Conservation (phyloP, 1,140 invertebrate species). For the Drosophila saltans region DNA sequence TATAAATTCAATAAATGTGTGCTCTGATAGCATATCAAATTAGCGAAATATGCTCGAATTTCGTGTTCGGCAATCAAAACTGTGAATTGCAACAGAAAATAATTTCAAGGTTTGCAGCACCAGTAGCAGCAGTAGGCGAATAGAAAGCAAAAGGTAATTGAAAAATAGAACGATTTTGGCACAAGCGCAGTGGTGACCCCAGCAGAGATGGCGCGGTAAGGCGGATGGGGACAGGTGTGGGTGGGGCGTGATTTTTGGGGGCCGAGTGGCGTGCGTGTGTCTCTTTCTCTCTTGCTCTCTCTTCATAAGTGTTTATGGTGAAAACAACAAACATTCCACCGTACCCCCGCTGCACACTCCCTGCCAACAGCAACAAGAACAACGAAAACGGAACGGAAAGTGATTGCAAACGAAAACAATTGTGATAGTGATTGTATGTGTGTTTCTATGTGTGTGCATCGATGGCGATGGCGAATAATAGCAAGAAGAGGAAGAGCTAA, state of each 20-base stretch:
- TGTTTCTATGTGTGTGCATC: constrained; percentile 36
- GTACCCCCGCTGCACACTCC: not conserved
- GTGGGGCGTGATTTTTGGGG: constrained; percentile 76
- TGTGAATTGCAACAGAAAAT: constrained; percentile 76
- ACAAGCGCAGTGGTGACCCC: constrained; percentile 67
- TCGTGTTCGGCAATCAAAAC: constrained; percentile 65
- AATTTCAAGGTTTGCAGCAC: constrained; percentile 78
- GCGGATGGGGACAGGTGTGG: constrained; percentile 39
- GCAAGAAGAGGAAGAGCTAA: constrained; percentile 39
- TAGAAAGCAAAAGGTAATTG: constrained; percentile 82
- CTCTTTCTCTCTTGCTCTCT: not conserved
- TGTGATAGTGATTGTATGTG: constrained; percentile 24
- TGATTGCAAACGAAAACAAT: constrained; percentile 76
- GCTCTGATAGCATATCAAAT: constrained; percentile 77
- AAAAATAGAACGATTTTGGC: constrained; percentile 82
- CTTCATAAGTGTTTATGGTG: constrained; percentile 36
- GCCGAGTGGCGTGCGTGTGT: constrained; percentile 54
- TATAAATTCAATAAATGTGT: constrained; percentile 75
- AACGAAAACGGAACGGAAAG: constrained; percentile 64
- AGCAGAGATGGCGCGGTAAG: constrained; percentile 42
- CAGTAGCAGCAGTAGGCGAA: constrained; percentile 56
- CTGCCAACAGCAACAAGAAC: constrained; percentile 9
- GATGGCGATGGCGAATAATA: constrained; percentile 41
- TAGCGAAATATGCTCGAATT: constrained; percentile 74
- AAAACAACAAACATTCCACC: constrained; percentile 50